phyloP scores from a whole-genome alignment of 2,113 vertebrate species.

The Microcebus ravelobensis region DNA sequence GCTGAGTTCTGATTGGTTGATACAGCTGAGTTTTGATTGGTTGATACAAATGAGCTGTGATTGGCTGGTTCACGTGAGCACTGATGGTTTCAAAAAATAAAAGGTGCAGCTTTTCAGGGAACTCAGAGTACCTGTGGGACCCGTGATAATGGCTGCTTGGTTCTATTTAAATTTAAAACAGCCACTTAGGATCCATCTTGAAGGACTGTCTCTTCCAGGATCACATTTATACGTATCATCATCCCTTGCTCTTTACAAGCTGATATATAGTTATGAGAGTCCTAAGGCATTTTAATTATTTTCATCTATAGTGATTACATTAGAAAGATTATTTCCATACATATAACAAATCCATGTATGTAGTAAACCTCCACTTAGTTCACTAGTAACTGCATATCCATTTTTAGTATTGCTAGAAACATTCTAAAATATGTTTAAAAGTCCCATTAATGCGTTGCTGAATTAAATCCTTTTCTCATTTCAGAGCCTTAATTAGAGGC shows the following conservation, averaged over 20 bases:
- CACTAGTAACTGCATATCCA: not conserved
- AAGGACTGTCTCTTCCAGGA: too few relatives aligned
- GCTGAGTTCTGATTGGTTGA: too few relatives aligned
- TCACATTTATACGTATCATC: not conserved
- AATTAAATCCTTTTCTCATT: conserved; percentile 77
- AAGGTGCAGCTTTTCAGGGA: too few relatives aligned
- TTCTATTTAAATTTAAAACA: too few relatives aligned
- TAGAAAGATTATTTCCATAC: not conserved
- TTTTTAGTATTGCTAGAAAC: conserved; percentile 58
- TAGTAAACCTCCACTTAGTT: conserved; percentile 14
- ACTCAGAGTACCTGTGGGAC: too few relatives aligned
- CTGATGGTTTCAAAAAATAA: too few relatives aligned
- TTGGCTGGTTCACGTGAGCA: too few relatives aligned
- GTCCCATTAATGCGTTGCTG: conserved; percentile 66
- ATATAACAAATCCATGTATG: not conserved
- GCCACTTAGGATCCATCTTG: too few relatives aligned
- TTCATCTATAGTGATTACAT: not conserved
- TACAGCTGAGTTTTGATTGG: too few relatives aligned
- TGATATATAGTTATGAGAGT: not conserved
- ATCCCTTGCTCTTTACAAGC: conserved; percentile 52
- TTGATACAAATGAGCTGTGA: too few relatives aligned
- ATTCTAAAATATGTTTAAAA: conserved; percentile 62
- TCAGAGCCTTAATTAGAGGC: conserved; percentile 70
- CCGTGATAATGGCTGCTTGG: too few relatives aligned
- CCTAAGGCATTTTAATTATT: conserved; percentile 18